These are phyloP conservation scores for Macquaria australasica DNA, from an alignment of 2,113 vertebrate species.

Conservation along the genomic window DNA sequence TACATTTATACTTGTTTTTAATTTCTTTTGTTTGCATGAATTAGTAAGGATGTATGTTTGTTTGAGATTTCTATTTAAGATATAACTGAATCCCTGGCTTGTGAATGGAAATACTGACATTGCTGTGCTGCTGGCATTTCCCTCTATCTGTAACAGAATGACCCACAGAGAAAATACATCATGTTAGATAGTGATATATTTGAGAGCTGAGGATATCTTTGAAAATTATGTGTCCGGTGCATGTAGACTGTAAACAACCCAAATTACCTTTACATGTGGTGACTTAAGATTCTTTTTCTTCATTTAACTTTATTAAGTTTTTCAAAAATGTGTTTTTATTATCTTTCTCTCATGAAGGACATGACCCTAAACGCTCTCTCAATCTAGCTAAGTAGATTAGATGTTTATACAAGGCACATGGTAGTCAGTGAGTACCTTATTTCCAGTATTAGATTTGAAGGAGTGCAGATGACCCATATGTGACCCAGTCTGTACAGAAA, in stretches of 20 bases:
- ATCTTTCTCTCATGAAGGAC: not conserved
- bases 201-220: not conserved
- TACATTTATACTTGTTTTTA: not conserved
- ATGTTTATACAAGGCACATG: not conserved
- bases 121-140: not conserved
- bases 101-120: not conserved
- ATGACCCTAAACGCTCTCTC: not conserved
- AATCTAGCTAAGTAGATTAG: conserved; percentile 7
- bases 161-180: not conserved
- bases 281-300: not conserved
- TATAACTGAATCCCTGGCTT: not conserved
- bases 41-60: not conserved
- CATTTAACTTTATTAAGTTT: not conserved
- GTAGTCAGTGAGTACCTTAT: not conserved
- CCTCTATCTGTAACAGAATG: not conserved
- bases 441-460: conserved; percentile 2
- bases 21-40: not conserved
- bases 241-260: not conserved
- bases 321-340: not conserved
- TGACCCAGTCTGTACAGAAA: not conserved
- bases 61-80: not conserved
- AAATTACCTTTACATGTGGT: not conserved
- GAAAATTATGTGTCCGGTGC: not conserved
- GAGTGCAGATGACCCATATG: not conserved
- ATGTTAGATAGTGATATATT: not conserved